Conservation (phyloP, 2,888 invertebrate species). For the Nephrotoma flavescens region DNA sequence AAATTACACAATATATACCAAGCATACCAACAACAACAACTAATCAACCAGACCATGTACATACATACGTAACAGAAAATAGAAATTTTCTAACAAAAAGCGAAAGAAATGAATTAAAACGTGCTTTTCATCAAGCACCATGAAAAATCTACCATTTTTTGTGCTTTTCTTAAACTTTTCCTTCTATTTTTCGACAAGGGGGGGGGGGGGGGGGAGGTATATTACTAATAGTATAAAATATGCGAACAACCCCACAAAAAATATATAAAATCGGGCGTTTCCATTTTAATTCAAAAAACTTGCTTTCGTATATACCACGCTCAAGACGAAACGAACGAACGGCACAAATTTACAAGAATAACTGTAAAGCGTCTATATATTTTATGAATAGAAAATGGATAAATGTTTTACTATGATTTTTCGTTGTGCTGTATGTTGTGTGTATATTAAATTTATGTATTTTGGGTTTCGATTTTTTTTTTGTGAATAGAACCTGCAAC, state of each 20-base stretch:
- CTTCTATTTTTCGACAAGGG: not conserved
- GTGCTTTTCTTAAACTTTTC: not conserved
- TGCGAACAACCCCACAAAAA: not conserved
- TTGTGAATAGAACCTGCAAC: not conserved
- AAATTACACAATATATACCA: not conserved
- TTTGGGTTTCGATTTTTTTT: not conserved
- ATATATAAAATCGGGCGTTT: not conserved
- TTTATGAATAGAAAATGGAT: not conserved
- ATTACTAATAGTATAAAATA: not conserved
- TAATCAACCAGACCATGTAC: not conserved
- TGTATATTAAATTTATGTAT: not conserved
- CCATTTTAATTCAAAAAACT: not conserved
- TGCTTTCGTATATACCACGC: not conserved
- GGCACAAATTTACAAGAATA: not conserved
- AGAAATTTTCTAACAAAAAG: not conserved
- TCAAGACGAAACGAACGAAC: not conserved
- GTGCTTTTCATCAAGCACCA: not conserved
- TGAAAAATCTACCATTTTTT: not conserved
- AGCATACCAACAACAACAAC: not conserved
- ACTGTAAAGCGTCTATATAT: not conserved
- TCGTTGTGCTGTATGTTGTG: not conserved
- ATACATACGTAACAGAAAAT: not conserved
- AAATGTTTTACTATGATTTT: not conserved
- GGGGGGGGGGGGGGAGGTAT: not conserved
- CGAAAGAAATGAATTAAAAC: not conserved